These are phyloP conservation scores for Cyprinodon diabolis DNA, from an alignment of 2,797 vertebrate species.

Conservation along the genomic window DNA sequence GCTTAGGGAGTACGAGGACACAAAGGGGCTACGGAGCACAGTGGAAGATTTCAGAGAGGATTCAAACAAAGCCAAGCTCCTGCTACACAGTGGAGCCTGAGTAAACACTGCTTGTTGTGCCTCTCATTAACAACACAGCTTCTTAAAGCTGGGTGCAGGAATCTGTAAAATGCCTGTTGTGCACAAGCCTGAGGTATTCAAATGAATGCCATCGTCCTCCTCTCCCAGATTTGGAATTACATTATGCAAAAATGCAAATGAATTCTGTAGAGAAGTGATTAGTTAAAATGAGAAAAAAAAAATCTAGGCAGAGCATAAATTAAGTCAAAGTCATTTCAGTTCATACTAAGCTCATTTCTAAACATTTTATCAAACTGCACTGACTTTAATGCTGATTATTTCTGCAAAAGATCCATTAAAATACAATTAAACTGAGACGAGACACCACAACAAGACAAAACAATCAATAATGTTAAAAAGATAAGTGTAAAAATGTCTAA, in stretches of 20 bases:
- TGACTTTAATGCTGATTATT: conserved; percentile 43
- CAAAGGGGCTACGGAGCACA: conserved; percentile 75
- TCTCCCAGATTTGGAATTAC: conserved; percentile 57
- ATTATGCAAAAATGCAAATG: conserved; percentile 84
- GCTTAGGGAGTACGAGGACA: conserved; percentile 76
- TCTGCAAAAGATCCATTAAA: conserved; percentile 25
- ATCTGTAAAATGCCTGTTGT: conserved; percentile 16
- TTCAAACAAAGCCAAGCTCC: conserved; percentile 58
- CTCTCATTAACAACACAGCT: conserved; percentile 32
- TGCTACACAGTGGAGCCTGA: conserved; percentile 27
- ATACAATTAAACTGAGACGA: conserved; percentile 34
- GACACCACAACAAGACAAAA: conserved; percentile 33
- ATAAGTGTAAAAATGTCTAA: conserved; percentile 53
- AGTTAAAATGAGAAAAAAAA: conserved; percentile 71
- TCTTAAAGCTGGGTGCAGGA: conserved; percentile 13
- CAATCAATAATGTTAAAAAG: conserved; percentile 49
- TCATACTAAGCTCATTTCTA: conserved; percentile 55
- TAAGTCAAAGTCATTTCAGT: conserved; percentile 58
- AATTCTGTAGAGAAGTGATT: conserved; percentile 67
- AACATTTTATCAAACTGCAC: conserved; percentile 61
- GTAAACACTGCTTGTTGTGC: conserved; percentile 36
- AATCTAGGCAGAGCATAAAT: conserved; percentile 63
- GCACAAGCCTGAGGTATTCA: conserved; percentile 25
- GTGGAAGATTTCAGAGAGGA: conserved; percentile 71
- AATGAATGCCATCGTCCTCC: conserved; percentile 49